Evolutionary conservation across 2,888 invertebrate genomes (phyloP).

Genomic region (Orchestes rusci): DNA sequence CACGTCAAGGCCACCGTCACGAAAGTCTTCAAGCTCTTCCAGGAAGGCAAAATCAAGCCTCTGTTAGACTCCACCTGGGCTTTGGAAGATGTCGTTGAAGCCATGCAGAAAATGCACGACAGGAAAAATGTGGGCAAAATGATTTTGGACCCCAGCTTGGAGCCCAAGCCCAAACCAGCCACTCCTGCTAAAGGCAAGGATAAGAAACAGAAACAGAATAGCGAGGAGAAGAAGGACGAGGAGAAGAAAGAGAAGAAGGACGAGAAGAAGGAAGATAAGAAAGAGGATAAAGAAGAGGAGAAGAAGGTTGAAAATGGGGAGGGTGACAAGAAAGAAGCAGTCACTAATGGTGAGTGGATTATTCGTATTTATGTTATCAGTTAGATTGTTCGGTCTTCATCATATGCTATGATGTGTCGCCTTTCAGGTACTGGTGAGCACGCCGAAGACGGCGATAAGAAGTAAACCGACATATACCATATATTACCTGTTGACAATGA

Average conservation of each 20-base stretch:
- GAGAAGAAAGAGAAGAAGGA: slow-evolving; percentile 49
- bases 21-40: slow-evolving; percentile 68
- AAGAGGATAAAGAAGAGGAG: slow-evolving; percentile 44
- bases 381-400: too few relatives aligned
- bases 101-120: slow-evolving; percentile 90
- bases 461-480: slow-evolving; percentile 13
- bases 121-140: slow-evolving; percentile 87
- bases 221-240: slow-evolving; percentile 47
- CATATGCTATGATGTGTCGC: too few relatives aligned
- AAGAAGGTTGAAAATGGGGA: slow-evolving; percentile 38
- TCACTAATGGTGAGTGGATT: too few relatives aligned
- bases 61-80: slow-evolving; percentile 82
- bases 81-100: slow-evolving; percentile 79
- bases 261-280: slow-evolving; percentile 46
- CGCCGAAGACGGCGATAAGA: slow-evolving; percentile 35
- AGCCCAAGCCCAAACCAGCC: slow-evolving; percentile 72
- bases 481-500: slow-evolving; percentile 21
- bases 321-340: slow-evolving; percentile 34
- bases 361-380: too few relatives aligned
- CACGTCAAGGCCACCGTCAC: slow-evolving; percentile 65
- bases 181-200: slow-evolving; percentile 72
- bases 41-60: slow-evolving; percentile 72
- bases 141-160: slow-evolving; percentile 71
- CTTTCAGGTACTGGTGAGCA: slow-evolving; percentile 51
- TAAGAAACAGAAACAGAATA: slow-evolving; percentile 63